A percentile compares a stretch with the other conserved stretches of the same genome.
Evolutionary conservation across 2,888 invertebrate genomes (phyloP).

Genomic region (Limnephilus auricula): DNA sequence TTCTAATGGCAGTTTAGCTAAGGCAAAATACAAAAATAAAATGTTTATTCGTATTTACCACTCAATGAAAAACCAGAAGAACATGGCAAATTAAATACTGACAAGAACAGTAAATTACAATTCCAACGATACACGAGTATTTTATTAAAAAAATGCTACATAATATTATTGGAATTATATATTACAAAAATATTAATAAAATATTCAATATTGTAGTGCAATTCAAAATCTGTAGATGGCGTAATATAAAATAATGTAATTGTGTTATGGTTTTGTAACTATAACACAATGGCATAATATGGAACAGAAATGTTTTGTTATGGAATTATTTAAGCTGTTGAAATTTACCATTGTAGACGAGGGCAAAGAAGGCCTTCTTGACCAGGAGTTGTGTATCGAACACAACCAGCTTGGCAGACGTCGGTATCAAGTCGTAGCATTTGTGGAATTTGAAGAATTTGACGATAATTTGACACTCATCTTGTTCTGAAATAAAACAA

Average conservation of each 20-base stretch:
- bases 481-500: conserved; percentile 86
- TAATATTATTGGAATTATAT: not conserved
- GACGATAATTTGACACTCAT: conserved; percentile 97
- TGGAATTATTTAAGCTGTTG: not conserved
- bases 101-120: not conserved
- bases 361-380: conserved; percentile 99
- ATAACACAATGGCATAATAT: not conserved
- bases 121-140: not conserved
- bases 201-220: not conserved
- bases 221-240: not conserved
- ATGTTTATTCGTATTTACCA: not conserved
- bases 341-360: conserved; percentile 96
- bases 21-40: not conserved
- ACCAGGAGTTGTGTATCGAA: conserved; percentile 99
- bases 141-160: not conserved
- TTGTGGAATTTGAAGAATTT: conserved; percentile 99
- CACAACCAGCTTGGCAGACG: conserved; percentile 98
- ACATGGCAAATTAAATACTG: too few relatives aligned
- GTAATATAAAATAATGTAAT: not conserved
- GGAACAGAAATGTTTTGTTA: not conserved
- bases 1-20: not conserved
- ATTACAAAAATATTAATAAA: not conserved
- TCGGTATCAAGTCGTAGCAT: conserved; percentile 99
- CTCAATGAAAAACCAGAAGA: not conserved
- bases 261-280: not conserved